phyloP scores from a whole-genome alignment of 2,888 invertebrate genomes.

The Belgica antarctica region DNA sequence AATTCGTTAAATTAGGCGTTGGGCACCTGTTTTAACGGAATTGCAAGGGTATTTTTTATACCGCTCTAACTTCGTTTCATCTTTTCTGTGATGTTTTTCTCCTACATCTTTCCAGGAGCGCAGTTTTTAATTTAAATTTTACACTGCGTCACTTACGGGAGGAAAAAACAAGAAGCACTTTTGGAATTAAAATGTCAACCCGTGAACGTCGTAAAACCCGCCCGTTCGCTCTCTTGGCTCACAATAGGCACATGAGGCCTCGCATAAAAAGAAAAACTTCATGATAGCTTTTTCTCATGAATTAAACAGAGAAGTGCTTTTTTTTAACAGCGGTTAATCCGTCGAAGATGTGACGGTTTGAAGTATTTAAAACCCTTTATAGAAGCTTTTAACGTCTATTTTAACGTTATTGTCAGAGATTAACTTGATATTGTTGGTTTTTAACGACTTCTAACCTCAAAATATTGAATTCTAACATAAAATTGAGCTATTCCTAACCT shows the following conservation, averaged over 20 bases:
- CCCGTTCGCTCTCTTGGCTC: neutral
- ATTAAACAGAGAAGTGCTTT: constrained; percentile 34
- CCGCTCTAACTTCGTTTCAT: too few relatives aligned
- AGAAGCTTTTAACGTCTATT: too few relatives aligned
- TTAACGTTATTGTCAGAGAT: too few relatives aligned
- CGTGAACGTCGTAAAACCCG: constrained; percentile 19
- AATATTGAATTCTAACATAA: too few relatives aligned
- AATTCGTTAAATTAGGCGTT: constrained; percentile 13
- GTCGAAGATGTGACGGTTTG: neutral
- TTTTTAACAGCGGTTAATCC: neutral
- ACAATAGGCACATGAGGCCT: constrained; percentile 36
- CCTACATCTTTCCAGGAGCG: neutral
- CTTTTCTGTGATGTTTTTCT: too few relatives aligned
- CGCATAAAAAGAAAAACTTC: constrained; percentile 20
- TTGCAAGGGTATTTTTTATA: too few relatives aligned
- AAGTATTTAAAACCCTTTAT: too few relatives aligned
- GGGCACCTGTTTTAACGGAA: constrained; percentile 19
- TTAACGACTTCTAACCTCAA: too few relatives aligned
- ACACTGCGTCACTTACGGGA: neutral
- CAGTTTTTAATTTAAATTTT: constrained; percentile 7
- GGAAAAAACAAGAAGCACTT: constrained; percentile 20
- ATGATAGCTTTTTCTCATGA: constrained; percentile 38
- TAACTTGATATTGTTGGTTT: too few relatives aligned
- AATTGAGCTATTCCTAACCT: too few relatives aligned
- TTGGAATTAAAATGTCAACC: constrained; percentile 31